Base-by-base conservation (phyloP, 2,797 vertebrate species). In the Champsocephalus gunnari region DNA sequence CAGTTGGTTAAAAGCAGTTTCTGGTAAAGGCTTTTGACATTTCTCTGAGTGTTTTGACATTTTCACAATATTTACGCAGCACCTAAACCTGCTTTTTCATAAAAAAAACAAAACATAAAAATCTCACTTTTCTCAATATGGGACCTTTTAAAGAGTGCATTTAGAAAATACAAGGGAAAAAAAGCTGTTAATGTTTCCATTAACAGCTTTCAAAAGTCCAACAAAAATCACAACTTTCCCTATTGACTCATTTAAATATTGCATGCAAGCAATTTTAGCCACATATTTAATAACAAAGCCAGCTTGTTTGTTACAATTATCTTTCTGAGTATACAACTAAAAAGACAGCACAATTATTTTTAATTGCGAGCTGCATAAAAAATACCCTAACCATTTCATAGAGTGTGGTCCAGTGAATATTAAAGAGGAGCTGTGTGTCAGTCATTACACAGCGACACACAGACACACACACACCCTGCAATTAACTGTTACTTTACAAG, bases 401-500 rank as follows among this genome's bases (percentile, higher is more conserved):
- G 32, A 65, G 47, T 59, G 43, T 3, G 17, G 66, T 68, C 73
- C 17, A 44, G 4, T 60, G 64, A 75, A 75, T 67, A 68, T 50
- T 65, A 66, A 62, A 50, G 34, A 66, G 69, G 60, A 79, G 73
- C 76, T 76, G 66, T 48, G 74, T 73, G 60, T 69, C 59, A 53
- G 58, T 81, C 58, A 76, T 61, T 43, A 19, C 3, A 41, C 48
- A 48, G 38, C 5, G 9, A 50, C 53, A 63, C 57, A 64, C 49
- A 58, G 57, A 45, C 41, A 71, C 32, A 21, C 24, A 58, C 55
- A 49, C 61, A 50, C 28, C 43, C 12, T 12, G 72, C 76, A 77
- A 69, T 81, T 81, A 79, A 75, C 66, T 51, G 55, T 78, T 80
- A 70, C 61, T 82, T 84, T 65, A 77, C 38, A 70, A 77, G 73